These are phyloP conservation scores for Gymnogyps californianus DNA, from an alignment of 2,113 vertebrate genomes.

Conservation along the genomic window DNA sequence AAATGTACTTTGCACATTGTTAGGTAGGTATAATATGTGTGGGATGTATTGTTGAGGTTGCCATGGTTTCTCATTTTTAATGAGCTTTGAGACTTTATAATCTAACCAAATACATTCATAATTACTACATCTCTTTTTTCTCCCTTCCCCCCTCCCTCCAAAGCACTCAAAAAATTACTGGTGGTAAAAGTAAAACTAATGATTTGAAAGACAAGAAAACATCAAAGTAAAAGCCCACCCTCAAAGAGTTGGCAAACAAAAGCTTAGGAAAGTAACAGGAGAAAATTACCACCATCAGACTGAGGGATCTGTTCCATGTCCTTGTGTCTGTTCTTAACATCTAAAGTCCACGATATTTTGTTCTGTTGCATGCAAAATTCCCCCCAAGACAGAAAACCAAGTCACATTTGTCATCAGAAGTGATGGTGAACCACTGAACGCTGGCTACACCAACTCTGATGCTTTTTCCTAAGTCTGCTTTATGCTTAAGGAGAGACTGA, in stretches of 20 bases:
- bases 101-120: slow-evolving; percentile 64
- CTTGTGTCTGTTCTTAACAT: background rate
- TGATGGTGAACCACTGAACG: background rate
- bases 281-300: background rate
- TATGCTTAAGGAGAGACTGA: accelerated
- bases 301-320: background rate
- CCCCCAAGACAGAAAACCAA: background rate
- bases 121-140: slow-evolving; percentile 34
- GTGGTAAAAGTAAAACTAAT: slow-evolving; percentile 8
- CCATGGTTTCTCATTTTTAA: slow-evolving; percentile 73
- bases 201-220: slow-evolving; percentile 30
- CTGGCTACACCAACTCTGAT: background rate
- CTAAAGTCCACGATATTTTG: background rate
- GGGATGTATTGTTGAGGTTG: slow-evolving; percentile 66
- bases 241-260: slow-evolving; percentile 16
- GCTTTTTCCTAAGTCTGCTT: background rate
- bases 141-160: background rate
- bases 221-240: background rate
- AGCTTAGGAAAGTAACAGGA: background rate
- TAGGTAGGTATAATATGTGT: slow-evolving; percentile 64
- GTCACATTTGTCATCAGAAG: background rate
- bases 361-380: background rate
- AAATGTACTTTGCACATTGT: slow-evolving; percentile 50
- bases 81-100: slow-evolving; percentile 58
- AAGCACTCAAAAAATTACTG: slow-evolving; percentile 27